Evolutionary conservation across 2,888 invertebrate species (phyloP).

Genomic region (Pegoplata infirma): DNA sequence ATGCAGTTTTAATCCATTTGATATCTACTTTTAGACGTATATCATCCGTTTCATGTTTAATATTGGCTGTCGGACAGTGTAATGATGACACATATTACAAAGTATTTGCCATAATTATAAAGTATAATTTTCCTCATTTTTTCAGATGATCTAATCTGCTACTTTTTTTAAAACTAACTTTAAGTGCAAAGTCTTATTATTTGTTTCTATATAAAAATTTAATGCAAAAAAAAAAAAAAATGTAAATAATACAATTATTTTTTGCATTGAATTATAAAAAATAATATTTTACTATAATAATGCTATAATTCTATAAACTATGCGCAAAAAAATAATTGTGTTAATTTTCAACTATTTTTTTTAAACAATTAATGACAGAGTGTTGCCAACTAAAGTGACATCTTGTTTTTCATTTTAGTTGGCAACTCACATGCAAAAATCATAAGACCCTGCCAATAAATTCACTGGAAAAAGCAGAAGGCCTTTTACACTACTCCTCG

Average conservation of each 20-base stretch:
- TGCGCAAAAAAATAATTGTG: not conserved
- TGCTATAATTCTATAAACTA: conserved; percentile 22
- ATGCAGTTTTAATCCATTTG: too few species aligned
- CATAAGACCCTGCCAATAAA: too few species aligned
- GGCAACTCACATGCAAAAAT: too few species aligned
- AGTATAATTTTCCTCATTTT: not conserved
- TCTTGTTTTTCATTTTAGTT: too few species aligned
- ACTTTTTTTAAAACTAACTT: not conserved
- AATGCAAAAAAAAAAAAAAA: not conserved
- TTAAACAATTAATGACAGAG: too few species aligned
- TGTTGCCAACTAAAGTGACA: too few species aligned
- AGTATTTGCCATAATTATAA: not conserved
- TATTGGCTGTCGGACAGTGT: too few species aligned
- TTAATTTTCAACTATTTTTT: too few species aligned
- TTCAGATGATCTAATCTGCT: conserved; percentile 21
- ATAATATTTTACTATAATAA: conserved; percentile 4
- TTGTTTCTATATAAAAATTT: not conserved
- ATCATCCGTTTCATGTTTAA: too few species aligned
- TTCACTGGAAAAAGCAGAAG: too few species aligned
- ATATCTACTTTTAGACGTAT: too few species aligned
- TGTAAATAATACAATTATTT: not conserved
- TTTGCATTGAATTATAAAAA: conserved; percentile 24
- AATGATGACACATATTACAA: not conserved
- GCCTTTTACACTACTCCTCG: too few species aligned
- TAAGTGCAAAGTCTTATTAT: not conserved